Evolutionary conservation across 1,140 invertebrate genomes (phyloP).

Genomic region (Lepidurus arcticus): DNA sequence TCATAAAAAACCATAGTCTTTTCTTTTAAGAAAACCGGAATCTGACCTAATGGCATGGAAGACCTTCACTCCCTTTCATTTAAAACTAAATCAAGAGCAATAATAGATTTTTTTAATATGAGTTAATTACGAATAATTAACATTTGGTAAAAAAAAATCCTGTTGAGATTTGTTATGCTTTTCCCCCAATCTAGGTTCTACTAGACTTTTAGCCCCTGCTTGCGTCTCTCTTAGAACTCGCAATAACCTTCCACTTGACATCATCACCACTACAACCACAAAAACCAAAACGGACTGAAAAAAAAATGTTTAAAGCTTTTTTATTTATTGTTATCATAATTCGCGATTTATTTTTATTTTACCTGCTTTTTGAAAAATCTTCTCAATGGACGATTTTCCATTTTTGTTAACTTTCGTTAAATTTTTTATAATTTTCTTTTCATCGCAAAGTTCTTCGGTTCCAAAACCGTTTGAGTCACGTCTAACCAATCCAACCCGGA

Average conservation of each 20-base stretch:
- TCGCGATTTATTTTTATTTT: neutral
- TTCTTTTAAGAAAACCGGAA: too few species aligned
- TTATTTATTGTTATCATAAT: neutral
- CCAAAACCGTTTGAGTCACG: too few species aligned
- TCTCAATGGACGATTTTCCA: neutral
- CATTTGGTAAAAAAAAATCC: neutral
- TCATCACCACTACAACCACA: constrained; percentile 9
- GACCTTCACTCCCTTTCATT: too few species aligned
- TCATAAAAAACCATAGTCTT: too few species aligned
- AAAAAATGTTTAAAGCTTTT: neutral
- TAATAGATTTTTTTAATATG: too few species aligned
- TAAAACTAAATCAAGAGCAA: too few species aligned
- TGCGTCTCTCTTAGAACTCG: constrained; percentile 15
- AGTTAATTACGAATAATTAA: neutral
- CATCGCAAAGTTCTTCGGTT: too few species aligned
- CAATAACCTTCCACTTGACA: constrained; percentile 1
- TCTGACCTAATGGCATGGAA: too few species aligned
- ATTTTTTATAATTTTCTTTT: too few species aligned
- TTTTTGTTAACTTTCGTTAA: too few species aligned
- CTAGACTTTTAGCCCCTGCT: constrained; percentile 8
- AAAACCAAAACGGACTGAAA: neutral
- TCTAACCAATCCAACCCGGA: too few species aligned
- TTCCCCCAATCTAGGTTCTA: constrained; percentile 13
- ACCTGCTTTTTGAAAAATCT: neutral
- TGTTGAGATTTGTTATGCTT: neutral